These are phyloP conservation scores for Pristionchus entomophagus DNA, from an alignment of 2,888 invertebrate genomes.

Conservation along the genomic window DNA sequence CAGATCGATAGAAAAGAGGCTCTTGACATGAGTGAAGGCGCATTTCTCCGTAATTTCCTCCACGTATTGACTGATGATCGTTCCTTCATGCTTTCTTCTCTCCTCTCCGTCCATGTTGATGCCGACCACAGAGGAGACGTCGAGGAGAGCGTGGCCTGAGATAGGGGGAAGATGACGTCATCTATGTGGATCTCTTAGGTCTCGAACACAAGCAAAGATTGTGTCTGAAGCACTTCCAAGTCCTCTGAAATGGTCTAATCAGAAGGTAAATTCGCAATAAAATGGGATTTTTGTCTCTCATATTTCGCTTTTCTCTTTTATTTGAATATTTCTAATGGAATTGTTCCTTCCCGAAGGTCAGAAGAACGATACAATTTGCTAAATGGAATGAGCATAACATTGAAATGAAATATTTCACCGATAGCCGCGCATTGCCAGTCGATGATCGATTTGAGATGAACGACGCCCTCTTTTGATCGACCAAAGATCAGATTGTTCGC, in stretches of 20 bases:
- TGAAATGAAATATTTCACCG: neutral
- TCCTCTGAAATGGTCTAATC: too few relatives aligned
- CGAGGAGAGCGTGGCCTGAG: neutral
- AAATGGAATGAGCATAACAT: neutral
- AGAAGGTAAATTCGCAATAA: too few relatives aligned
- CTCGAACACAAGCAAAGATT: too few relatives aligned
- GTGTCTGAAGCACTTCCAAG: too few relatives aligned
- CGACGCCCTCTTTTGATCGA: neutral
- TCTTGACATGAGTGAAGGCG: neutral
- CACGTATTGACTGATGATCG: neutral
- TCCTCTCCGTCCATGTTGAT: constrained; percentile 4
- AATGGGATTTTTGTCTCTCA: too few relatives aligned
- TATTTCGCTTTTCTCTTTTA: too few relatives aligned
- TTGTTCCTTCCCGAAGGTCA: too few relatives aligned
- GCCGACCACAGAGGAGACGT: neutral
- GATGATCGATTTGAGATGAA: neutral
- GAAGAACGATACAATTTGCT: neutral
- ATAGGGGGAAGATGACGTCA: too few relatives aligned
- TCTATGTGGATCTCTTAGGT: too few relatives aligned
- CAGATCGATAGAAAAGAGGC: neutral
- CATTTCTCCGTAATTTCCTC: neutral
- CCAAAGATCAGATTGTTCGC: neutral
- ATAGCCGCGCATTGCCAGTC: neutral
- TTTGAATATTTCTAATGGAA: too few relatives aligned
- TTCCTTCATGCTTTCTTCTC: neutral